Evolutionary conservation across 2,888 invertebrate species (phyloP).

Genomic region (Helobdella robusta): DNA sequence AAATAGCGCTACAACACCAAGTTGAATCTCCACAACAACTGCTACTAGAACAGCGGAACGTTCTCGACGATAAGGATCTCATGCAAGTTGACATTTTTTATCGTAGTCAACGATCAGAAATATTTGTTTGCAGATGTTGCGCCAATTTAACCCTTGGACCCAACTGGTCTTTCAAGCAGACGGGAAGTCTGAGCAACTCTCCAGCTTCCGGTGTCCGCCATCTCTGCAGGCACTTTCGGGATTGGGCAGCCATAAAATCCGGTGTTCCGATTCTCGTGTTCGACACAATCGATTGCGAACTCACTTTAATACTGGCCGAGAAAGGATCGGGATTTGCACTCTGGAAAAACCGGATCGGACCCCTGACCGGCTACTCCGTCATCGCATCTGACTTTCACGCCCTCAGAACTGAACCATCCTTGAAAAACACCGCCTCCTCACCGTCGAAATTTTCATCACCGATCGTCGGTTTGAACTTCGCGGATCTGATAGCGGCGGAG

Average conservation of each 20-base stretch:
- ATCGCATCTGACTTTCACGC: conserved; percentile 68
- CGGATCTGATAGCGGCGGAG: background rate
- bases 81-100: conserved; percentile 47
- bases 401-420: conserved; percentile 66
- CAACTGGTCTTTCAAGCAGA: background rate
- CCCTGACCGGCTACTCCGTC: conserved; percentile 65
- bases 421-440: conserved; percentile 67
- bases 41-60: background rate
- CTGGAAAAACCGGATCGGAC: conserved; percentile 72
- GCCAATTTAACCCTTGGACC: conserved; percentile 53
- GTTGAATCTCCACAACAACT: background rate
- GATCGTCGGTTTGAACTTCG: conserved; percentile 53
- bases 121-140: conserved; percentile 66
- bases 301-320: conserved; percentile 65
- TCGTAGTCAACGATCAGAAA: conserved; percentile 66
- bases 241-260: conserved; percentile 65
- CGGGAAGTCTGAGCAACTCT: background rate
- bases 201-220: background rate
- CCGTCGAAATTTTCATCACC: conserved; percentile 56
- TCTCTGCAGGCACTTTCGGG: background rate
- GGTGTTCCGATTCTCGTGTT: conserved; percentile 70
- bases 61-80: conserved; percentile 39
- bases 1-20: background rate
- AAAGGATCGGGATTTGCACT: conserved; percentile 72
- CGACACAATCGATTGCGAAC: conserved; percentile 64